Base-by-base conservation (phyloP, 2,113 vertebrate species). In the Ceyx margarethae region DNA sequence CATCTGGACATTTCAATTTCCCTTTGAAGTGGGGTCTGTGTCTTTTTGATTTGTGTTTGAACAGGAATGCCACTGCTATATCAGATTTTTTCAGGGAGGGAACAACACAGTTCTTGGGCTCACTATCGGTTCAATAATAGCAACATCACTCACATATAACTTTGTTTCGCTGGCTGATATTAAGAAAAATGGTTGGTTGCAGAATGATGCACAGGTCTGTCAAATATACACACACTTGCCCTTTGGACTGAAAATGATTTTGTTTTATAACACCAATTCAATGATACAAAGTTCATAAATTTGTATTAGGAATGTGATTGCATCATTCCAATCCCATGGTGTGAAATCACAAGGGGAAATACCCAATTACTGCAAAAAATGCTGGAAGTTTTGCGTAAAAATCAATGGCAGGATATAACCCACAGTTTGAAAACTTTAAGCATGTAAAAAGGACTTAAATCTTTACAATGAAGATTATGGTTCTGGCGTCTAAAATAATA, bases 161-260 rank as follows among this genome's bases (percentile, higher is more conserved):
- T 98, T 97, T 92, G 96, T 98, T 98, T 97, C 56, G 2, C 89
- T 97, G 96, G 95, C 96, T 97, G 95, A 97, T 97, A 98, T 98
- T 97, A 97, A 98, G 97, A 98, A 98, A 97, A 97, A 98, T 97
- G 85, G 93, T 92, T 83, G 74, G 89, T 95, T 96, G 74, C 80
- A 31, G 33, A 96, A 91, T 97, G 97, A 97, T 97, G 88, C 97
- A 97, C 96, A 96, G 71, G 86, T 94, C 97, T 97, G 97, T 98
- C 97, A 97, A 96, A 91, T 94, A 96, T 88, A 96, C 93, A 93
- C 91, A 94, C 37, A 83, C 81, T 68, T 96, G 92, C 96, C 97
- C 97, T 97, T 98, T 97, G 96, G 97, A 97, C 95, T 95, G 94
- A 97, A 97, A 97, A 96, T 97, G 60, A 97, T 97, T 96, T 95